Evolutionary conservation across 2,888 invertebrate genomes (phyloP).

Genomic region (Ornithoptera priamus): DNA sequence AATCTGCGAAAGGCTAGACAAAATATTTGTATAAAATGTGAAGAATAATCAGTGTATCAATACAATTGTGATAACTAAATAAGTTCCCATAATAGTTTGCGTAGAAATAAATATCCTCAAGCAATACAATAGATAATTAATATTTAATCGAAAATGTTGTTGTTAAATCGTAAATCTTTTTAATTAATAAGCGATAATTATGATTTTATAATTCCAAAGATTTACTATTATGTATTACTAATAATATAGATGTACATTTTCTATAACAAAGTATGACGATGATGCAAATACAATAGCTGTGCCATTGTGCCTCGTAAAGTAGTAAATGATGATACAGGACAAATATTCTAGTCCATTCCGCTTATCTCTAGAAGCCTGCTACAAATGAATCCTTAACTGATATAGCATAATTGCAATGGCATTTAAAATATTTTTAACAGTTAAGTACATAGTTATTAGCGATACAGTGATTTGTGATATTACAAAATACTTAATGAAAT

Average conservation of each 20-base stretch:
- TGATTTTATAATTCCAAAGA: not conserved
- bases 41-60: not conserved
- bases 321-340: constrained; percentile 38
- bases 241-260: not conserved
- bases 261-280: constrained; percentile 17
- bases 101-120: not conserved
- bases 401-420: constrained; percentile 18
- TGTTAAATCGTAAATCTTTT: constrained; percentile 1
- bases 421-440: constrained; percentile 27
- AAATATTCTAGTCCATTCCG: constrained; percentile 24
- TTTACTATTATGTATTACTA: not conserved
- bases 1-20: no score
- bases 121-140: constrained; percentile 1
- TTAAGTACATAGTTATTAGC: constrained; percentile 54
- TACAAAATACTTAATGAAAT: constrained; percentile 72
- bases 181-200: not conserved
- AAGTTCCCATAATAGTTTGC: constrained; percentile 2
- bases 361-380: constrained; percentile 30
- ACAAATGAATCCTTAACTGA: constrained; percentile 12
- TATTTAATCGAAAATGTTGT: constrained; percentile 1
- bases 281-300: constrained; percentile 56
- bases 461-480: constrained; percentile 77
- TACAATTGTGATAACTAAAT: constrained; percentile 11
- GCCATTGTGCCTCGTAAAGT: constrained; percentile 70
- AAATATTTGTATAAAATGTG: no score